A percentile compares a stretch with the other conserved stretches of the same genome.
These are phyloP conservation scores for Cryptocephalus primarius DNA, from an alignment of 2,888 invertebrate species.

Conservation along the genomic window DNA sequence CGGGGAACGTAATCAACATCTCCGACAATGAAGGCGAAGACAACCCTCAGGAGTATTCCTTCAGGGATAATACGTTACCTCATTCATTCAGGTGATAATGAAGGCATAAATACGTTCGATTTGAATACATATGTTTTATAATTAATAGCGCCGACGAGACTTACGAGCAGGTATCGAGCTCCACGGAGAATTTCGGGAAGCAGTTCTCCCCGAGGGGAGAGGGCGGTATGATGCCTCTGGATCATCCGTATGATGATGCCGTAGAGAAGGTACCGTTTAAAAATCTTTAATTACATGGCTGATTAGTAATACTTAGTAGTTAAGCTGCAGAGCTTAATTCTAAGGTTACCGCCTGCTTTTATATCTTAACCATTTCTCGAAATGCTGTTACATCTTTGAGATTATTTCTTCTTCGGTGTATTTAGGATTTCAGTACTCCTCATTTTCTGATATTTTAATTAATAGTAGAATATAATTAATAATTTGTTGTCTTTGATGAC, in stretches of 20 bases:
- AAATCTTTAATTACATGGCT: not conserved
- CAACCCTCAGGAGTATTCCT: slow-evolving; percentile 19
- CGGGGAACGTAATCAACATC: slow-evolving; percentile 26
- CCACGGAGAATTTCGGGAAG: slow-evolving; percentile 30
- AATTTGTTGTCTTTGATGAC: too few relatives aligned
- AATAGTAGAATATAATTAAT: too few relatives aligned
- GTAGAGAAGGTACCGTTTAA: slow-evolving; percentile 31
- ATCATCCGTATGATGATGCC: slow-evolving; percentile 34
- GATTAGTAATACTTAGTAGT: not conserved
- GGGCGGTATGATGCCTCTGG: slow-evolving; percentile 30
- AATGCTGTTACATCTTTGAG: too few relatives aligned
- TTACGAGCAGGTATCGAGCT: slow-evolving; percentile 33
- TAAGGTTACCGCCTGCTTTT: too few relatives aligned
- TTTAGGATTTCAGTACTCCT: too few relatives aligned
- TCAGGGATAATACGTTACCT: slow-evolving; percentile 16
- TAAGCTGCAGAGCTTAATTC: too few relatives aligned
- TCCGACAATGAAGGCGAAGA: slow-evolving; percentile 29
- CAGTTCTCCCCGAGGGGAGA: slow-evolving; percentile 19
- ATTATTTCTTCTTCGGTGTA: too few relatives aligned
- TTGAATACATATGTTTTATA: too few relatives aligned
- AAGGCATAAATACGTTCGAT: too few relatives aligned
- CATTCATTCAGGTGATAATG: slow-evolving; percentile 14
- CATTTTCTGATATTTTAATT: too few relatives aligned
- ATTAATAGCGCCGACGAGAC: slow-evolving; percentile 22
- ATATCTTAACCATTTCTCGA: too few relatives aligned